Percentiles rank a stretch among this genome's conserved stretches.
Conservation (phyloP, 2,888 invertebrate genomes). For the Limulus polyphemus region DNA sequence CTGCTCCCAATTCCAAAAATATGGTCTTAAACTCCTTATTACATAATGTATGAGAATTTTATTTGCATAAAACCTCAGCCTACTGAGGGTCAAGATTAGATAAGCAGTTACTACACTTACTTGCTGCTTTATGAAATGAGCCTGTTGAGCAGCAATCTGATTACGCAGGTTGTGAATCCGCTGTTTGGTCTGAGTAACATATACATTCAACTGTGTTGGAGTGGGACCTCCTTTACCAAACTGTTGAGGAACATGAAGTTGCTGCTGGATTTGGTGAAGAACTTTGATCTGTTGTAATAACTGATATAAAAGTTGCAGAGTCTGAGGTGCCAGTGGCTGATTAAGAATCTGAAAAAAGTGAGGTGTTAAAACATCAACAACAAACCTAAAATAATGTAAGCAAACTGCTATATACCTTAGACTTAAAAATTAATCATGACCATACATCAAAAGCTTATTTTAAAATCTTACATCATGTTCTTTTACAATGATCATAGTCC, state of each 20-base stretch:
- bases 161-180: constrained; percentile 72
- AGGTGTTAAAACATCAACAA: too few relatives aligned
- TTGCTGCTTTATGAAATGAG: constrained; percentile 66
- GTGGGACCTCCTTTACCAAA: constrained; percentile 11
- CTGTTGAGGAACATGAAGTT: constrained; percentile 29
- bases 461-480: too few relatives aligned
- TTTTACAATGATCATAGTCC: too few relatives aligned
- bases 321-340: constrained; percentile 86
- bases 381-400: too few relatives aligned
- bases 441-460: too few relatives aligned
- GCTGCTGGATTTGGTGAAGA: constrained; percentile 58
- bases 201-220: constrained; percentile 45
- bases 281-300: constrained; percentile 77
- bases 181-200: constrained; percentile 84
- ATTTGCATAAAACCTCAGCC: too few relatives aligned
- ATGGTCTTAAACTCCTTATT: too few relatives aligned
- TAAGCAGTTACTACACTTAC: neutral
- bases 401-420: too few relatives aligned
- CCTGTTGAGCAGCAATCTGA: constrained; percentile 76
- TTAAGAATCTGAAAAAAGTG: constrained; percentile 56
- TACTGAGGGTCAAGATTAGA: too few relatives aligned
- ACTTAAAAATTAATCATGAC: too few relatives aligned
- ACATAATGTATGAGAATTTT: too few relatives aligned
- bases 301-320: constrained; percentile 79
- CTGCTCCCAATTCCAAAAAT: too few relatives aligned